Base-by-base conservation (phyloP, 2,113 vertebrate species). In the Semnornis frantzii region DNA sequence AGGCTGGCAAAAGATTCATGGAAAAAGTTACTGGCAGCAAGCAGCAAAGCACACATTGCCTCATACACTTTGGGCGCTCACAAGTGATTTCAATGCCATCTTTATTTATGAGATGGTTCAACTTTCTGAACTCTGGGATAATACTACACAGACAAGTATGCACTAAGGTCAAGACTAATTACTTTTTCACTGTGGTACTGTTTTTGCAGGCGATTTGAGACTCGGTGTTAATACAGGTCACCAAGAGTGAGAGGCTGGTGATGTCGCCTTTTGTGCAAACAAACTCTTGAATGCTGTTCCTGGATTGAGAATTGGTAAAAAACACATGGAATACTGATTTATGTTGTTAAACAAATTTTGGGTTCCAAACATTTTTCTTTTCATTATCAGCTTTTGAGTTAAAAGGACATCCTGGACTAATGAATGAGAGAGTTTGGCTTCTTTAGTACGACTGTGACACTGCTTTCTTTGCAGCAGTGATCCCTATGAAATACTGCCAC, bases 61-160 rank as follows among this genome's bases (percentile, higher is more conserved):
- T 86, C 0, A 0, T 59, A 30, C 46, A 5, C 34, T 87, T 84
- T 1, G 5, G 31, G 23, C 37, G 27, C 33, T 88, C 91, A 64
- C 27, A 66, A 83, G 74, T 42, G 3, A 44, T 94, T 90, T 81
- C 87, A 85, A 88, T 3, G 4, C 23, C 28, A 6, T 28, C 39
- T 92, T 87, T 91, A 69, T 91, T 94, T 91, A 55, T 77, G 57
- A 77, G 37, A 71, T 60, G 23, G 72, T 88, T 96, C 69, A 68
- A n/a, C 74, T 87, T 93, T 96, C 64, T 37, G 28, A 66, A 63
- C 25, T 87, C 14, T 70, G 34, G 82, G 52, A 46, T 89, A 89
- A 57, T 81, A 48, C 33, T 37, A 19, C 0, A 0, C 19, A 85
- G 52, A 48, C 33, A 77, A 88, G 90, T 65, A 52, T 81, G 21